A percentile compares a stretch with the other conserved stretches of the same genome.
Evolutionary conservation across 2,888 invertebrate species (phyloP).

Genomic region (Mythimna loreyi): DNA sequence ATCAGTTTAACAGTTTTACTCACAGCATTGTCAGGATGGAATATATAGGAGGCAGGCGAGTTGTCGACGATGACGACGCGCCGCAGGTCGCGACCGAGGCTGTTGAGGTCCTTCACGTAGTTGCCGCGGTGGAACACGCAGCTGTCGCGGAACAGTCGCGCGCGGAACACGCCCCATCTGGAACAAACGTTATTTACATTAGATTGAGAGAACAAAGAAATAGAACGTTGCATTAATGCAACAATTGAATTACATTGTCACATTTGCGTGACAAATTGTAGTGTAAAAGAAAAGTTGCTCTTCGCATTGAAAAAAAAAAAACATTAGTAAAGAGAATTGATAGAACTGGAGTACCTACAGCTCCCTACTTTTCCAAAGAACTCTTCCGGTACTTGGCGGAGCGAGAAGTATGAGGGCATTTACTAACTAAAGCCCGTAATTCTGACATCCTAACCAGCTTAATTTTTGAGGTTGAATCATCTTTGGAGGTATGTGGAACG

Average conservation of each 20-base stretch:
- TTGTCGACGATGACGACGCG: constrained; percentile 99
- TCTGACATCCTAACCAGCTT: too few species aligned
- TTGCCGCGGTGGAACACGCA: constrained; percentile 99
- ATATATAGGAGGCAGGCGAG: constrained; percentile 99
- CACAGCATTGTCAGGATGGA: constrained; percentile 99
- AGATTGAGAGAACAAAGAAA: too few species aligned
- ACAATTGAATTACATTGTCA: neutral
- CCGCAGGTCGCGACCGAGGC: constrained; percentile 98
- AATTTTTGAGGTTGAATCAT: too few species aligned
- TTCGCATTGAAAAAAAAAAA: neutral
- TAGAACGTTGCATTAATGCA: neutral
- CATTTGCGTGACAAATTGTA: too few species aligned
- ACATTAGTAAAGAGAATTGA: neutral
- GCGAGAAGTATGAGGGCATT: too few species aligned
- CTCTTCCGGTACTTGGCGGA: too few species aligned
- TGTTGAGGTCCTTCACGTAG: constrained; percentile 99
- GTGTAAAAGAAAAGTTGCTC: too few species aligned
- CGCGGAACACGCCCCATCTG: constrained; percentile 98
- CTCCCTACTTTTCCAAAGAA: too few species aligned
- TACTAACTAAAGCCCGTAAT: too few species aligned
- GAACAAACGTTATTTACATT: constrained; percentile 21
- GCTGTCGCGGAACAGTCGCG: constrained; percentile 99
- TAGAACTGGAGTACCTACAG: neutral
- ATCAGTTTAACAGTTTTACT: constrained; percentile 87
- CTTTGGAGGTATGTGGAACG: too few species aligned